Conservation (phyloP, 1,140 invertebrate genomes). For the Globodera rostochiensis region DNA sequence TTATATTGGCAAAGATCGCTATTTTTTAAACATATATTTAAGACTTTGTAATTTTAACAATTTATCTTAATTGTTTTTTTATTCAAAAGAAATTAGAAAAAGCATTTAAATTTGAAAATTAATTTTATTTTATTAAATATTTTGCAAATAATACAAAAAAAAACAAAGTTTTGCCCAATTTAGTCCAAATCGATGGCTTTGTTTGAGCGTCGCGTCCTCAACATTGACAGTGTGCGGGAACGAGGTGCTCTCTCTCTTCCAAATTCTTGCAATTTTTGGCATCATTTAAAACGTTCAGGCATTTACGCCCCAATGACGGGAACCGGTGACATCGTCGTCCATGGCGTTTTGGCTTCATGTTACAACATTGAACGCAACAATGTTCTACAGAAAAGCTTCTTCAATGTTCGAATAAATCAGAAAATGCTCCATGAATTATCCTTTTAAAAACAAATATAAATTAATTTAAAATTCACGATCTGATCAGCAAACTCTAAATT, state of each 20-base stretch:
- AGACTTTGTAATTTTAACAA: too few species aligned
- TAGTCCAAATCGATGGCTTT: not conserved
- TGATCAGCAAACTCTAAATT: too few species aligned
- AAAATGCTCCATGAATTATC: too few species aligned
- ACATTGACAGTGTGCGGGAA: conserved; percentile 32
- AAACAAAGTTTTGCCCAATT: not conserved
- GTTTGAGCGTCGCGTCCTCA: conserved; percentile 33
- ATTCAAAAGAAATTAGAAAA: conserved; percentile 21
- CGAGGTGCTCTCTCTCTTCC: not conserved
- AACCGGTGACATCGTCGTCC: conserved; percentile 44
- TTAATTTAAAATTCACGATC: too few species aligned
- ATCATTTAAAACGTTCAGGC: not conserved
- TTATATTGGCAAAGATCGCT: too few species aligned
- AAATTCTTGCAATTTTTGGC: not conserved
- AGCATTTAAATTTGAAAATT: conserved; percentile 15
- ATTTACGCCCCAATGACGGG: conserved; percentile 52
- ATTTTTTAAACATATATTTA: too few species aligned
- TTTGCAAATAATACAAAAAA: not conserved
- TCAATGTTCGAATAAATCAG: conserved; percentile 18
- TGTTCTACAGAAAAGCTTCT: conserved; percentile 42
- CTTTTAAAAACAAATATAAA: too few species aligned
- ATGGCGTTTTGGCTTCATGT: conserved; percentile 48
- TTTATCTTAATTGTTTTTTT: too few species aligned
- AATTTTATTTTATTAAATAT: not conserved
- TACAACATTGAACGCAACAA: conserved; percentile 39